Base-by-base conservation (phyloP, 2,113 vertebrate species). In the Brachionichthys hirsutus region DNA sequence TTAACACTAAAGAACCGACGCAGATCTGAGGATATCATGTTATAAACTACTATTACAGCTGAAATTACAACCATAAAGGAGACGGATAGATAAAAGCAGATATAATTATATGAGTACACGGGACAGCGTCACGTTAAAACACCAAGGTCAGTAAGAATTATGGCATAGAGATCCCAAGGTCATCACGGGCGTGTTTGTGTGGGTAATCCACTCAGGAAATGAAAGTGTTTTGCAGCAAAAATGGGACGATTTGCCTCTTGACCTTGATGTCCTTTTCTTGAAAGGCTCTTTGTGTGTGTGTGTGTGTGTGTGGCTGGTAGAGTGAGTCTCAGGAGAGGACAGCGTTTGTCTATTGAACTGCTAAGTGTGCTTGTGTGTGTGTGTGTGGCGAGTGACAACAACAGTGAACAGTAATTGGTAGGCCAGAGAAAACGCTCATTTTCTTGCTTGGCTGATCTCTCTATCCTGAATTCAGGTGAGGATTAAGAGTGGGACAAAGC, bases 51-150 rank as follows among this genome's bases (percentile, higher is more conserved):
- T 17, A 43, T 51, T 43, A 61, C 34, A 14, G 65, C 54, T 77
- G 35, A 77, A 85, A 88, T 84, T 82, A 78, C 62, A 30, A 30
- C 52, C 41, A 62, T 67, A 41, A 54, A 71, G 67, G 43, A 68
- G 51, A 34, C 17, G 16, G 12, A 16, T n/a, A 49, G 50, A 73
- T 77, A 55, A 54, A 63, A 68, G 42, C 58, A 57, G 67, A 81
- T 74, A 60, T 73, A 81, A 81, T 82, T 82, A 81, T 54, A 24
- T 4, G 9, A 52, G 17, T 40, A 54, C 66, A 70, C 43, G 67
- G 35, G 55, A 49, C 40, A 10, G 15, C 42, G 47, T 62, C 66
- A 63, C 47, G 62, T 54, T 38, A 38, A 22, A 49, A 58, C 48
- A 60, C 2, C 45, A 77, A 77, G 79, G 77, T 75, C 77, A 76